Percentiles rank a stretch among this genome's conserved stretches.
Evolutionary conservation across 2,888 invertebrate species (phyloP).

Genomic region (Tipula confusa): DNA sequence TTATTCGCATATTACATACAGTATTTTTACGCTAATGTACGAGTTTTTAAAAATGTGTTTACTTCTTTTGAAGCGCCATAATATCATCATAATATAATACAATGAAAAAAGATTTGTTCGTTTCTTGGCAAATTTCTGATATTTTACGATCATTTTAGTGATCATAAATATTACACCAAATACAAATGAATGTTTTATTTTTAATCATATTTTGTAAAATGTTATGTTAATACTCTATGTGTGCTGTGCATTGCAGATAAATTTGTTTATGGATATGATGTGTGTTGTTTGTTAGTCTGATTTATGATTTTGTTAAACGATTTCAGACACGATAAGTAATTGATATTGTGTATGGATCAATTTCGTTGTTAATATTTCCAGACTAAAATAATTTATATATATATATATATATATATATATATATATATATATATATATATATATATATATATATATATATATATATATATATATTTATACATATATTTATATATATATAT

Average conservation of each 20-base stretch:
- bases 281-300: neutral
- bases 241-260: neutral
- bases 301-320: neutral
- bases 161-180: constrained; percentile 9
- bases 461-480: too few species aligned
- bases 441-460: too few species aligned
- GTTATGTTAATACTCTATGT: neutral
- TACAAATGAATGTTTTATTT: neutral
- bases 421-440: too few species aligned
- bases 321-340: neutral
- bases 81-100: neutral
- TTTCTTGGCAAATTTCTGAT: neutral
- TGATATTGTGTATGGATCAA: neutral
- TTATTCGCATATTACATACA: too few species aligned
- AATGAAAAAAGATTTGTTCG: neutral
- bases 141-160: constrained; percentile 1
- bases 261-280: neutral
- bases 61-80: neutral
- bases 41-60: too few species aligned
- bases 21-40: too few species aligned
- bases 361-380: too few species aligned
- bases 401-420: too few species aligned
- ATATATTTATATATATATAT: too few species aligned
- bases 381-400: too few species aligned
- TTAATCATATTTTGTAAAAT: neutral